Base-by-base conservation (phyloP, 2,113 vertebrate genomes). In the Platichthys stellatus region DNA sequence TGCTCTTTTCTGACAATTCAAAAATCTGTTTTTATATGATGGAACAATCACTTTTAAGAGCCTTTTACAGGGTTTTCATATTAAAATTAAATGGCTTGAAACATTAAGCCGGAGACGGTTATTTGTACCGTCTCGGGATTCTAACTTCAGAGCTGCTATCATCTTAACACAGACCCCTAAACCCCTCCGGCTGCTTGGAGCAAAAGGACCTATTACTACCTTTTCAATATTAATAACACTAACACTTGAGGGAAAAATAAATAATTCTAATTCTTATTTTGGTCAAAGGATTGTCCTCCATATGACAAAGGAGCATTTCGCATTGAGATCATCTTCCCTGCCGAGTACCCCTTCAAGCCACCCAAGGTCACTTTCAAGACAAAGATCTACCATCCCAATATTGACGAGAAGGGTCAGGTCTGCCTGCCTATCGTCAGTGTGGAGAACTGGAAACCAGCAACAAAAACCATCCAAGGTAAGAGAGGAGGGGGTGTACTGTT, bases 361-460 rank as follows among this genome's bases (percentile, higher is more conserved):
- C 98, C 98, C 47, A 99, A 97, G 94, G 96, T 99, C 93, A 97
- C 95, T 3, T 99, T 99, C 94, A 99, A 98, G 95, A 99, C 98
- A 72, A 99, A 98, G 93, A 99, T 99, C 94, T 99, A 99, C 91
- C 98, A 99, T 83, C 98, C 98, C 57, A 99, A 99, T 93, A 97
- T 99, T 4, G 98, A 99, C 78, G 98, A 99, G 94, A 99, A 99
- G 89, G 98, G 98, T 47, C 98, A 99, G 93, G 97, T 99, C 60
- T 99, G 98, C 82, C 95, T 99, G 94, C 95, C 97, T 0, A 96
- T 98, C 86, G 98, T 99, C 94, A 98, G 96, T 82, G 95, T 96
- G 87, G 98, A 99, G 92, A 98, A 99, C 96, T 99, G 98, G 98
- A 99, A 99, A 92, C 98, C 98, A 65, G 97, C 98, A 74, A 99